Base-by-base conservation (phyloP, 2,113 vertebrate species). In the Oreochromis tanganicae region DNA sequence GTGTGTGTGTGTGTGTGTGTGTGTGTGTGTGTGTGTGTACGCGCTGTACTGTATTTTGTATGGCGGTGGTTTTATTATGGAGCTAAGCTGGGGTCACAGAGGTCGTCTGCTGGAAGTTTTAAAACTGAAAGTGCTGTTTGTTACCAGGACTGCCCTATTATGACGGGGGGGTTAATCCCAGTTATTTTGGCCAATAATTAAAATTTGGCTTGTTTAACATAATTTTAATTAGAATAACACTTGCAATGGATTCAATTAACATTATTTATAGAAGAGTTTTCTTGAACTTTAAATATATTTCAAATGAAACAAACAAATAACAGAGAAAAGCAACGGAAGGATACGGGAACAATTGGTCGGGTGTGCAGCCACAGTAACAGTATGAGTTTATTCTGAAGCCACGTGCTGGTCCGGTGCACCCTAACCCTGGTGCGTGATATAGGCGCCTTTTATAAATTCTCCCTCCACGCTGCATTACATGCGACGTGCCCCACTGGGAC, bases 1-100 rank as follows among this genome's bases (percentile, higher is more conserved):
- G 3, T 61, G 59, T 71, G 29, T 71, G 54, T 55, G 46, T 50
- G 21, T 66, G 66, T 57, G 54, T 52, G 17, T 29, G 1, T 61
- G 43, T 52, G 38, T 71, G 55, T 48, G 61, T 68, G 29, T 73
- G 54, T 82, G 80, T 68, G 63, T 75, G 32, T 71, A 0, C 5
- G 5, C 16, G 41, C 84, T 19, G 10, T 85, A n/a, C 59, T 63
- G 54, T 43, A 34, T n/a, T 38, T 43, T 6, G 59, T 34, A 17
- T 43, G 52, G 4, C 13, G 14, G 61, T 38, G 46, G 52, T 48
- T 81, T 55, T 57, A 32, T 89, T 54, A 4, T 48, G 61, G 34
- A 43, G 80, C 27, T 38, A 34, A 83, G 78, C 71, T 10, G 48
- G 56, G 88, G 87, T 89, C 91, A 43, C 73, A 1, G 79, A 80